Conservation (phyloP, 2,113 vertebrate species). For the Protobothrops flavoviridis region DNA sequence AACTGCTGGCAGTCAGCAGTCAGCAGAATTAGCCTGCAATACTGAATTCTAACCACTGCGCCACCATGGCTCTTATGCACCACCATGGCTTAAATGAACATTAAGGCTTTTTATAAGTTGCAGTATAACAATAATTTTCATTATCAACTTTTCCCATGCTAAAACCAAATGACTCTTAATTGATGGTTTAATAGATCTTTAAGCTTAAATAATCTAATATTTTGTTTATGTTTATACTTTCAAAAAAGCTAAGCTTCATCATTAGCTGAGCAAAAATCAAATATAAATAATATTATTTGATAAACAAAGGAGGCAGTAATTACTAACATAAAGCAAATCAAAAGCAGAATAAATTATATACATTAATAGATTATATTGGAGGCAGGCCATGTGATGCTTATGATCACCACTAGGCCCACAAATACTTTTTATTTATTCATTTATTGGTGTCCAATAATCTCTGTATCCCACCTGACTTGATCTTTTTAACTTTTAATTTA, state of each 20-base stretch:
- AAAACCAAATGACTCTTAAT: constrained; percentile 3
- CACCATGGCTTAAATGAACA: neutral
- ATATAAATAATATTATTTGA: constrained; percentile 25
- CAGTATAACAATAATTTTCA: constrained; percentile 10
- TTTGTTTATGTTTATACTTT: neutral
- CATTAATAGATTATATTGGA: neutral
- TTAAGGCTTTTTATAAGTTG: neutral
- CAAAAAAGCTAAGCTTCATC: constrained; percentile 1
- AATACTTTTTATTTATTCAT: neutral
- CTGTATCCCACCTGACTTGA: neutral
- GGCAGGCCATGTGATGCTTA: neutral
- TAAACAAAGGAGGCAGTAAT: neutral
- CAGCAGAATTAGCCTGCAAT: neutral
- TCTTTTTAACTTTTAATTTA: neutral
- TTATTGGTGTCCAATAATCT: neutral
- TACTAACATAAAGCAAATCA: neutral
- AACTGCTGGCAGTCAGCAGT: neutral
- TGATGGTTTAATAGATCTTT: neutral
- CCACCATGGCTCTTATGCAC: neutral
- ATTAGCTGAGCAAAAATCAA: neutral
- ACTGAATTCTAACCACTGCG: neutral
- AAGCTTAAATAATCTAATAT: neutral
- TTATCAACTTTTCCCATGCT: neutral
- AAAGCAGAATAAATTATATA: neutral
- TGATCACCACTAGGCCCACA: neutral